phyloP scores from a whole-genome alignment of 2,888 invertebrate species.

The Flabesymbios commensalis region DNA sequence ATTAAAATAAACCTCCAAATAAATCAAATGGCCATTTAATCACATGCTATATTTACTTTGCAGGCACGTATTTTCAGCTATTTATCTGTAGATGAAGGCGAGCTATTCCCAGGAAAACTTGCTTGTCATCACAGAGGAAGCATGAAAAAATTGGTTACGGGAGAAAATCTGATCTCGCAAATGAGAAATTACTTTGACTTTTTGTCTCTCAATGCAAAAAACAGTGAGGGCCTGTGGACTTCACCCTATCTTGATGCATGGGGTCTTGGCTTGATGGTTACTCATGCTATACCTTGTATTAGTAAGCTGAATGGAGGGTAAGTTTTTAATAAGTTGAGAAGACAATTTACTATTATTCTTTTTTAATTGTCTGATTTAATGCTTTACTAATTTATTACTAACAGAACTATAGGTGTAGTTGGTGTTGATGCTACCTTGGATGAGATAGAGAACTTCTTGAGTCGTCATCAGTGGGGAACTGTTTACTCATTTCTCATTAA shows the following conservation, averaged over 20 bases:
- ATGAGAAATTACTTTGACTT: constrained; percentile 62
- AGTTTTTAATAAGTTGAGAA: constrained; percentile 24
- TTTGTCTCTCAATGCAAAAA: constrained; percentile 55
- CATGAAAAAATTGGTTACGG: constrained; percentile 55
- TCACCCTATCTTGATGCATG: constrained; percentile 62
- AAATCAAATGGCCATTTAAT: no score
- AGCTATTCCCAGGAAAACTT: constrained; percentile 59
- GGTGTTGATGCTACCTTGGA: constrained; percentile 63
- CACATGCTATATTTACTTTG: no score
- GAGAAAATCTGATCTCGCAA: constrained; percentile 62
- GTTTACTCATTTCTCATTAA: constrained; percentile 62
- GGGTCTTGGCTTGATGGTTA: constrained; percentile 62
- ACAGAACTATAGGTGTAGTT: constrained; percentile 60
- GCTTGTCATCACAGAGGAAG: constrained; percentile 58
- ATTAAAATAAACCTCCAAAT: no score
- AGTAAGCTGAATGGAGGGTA: constrained; percentile 54
- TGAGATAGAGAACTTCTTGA: constrained; percentile 61
- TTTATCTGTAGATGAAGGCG: constrained; percentile 60
- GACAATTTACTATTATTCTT: neutral
- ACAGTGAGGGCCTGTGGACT: constrained; percentile 59
- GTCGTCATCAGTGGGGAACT: constrained; percentile 61
- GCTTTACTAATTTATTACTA: neutral
- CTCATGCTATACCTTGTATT: constrained; percentile 60
- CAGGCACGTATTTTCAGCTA: constrained; percentile 62
- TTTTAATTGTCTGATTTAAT: neutral